Evolutionary conservation across 92 coral and sea anemone species (phyloP).

Genomic region (Heteractis magnifica): DNA sequence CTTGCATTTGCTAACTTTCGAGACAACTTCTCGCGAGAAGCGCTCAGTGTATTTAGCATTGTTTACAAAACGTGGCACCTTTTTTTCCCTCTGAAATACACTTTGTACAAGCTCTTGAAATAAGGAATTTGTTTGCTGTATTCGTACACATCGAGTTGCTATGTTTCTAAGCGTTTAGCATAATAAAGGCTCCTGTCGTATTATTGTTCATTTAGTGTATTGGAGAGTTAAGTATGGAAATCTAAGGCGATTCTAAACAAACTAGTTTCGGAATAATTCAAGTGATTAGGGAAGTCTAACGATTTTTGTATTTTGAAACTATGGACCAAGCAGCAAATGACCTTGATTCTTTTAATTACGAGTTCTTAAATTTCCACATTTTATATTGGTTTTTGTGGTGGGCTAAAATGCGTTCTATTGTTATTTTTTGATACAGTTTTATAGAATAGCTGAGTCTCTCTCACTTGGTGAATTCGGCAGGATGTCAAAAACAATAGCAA

Average conservation of each 20-base stretch:
- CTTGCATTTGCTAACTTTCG: constrained; percentile 29
- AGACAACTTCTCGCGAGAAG: constrained; percentile 24
- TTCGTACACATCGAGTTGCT: constrained; percentile 42
- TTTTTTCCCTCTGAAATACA: constrained; percentile 31
- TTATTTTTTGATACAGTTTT: constrained; percentile 61
- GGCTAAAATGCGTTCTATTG: constrained; percentile 40
- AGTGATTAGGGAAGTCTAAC: not conserved
- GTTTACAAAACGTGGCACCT: constrained; percentile 54
- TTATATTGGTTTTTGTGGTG: constrained; percentile 15
- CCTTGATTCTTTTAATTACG: constrained; percentile 12
- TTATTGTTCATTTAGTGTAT: constrained; percentile 67
- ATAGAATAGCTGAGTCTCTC: constrained; percentile 61
- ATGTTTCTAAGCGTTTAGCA: constrained; percentile 38
- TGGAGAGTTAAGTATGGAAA: constrained; percentile 51
- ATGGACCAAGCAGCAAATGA: constrained; percentile 15
- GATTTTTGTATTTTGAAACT: not conserved
- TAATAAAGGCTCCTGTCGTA: constrained; percentile 44
- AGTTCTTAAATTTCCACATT: constrained; percentile 29
- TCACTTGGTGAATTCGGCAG: constrained; percentile 64
- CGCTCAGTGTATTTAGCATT: constrained; percentile 37
- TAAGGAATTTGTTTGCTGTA: constrained; percentile 37
- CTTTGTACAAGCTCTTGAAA: constrained; percentile 37
- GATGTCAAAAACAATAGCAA: constrained; percentile 67
- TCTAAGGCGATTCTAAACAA: constrained; percentile 40
- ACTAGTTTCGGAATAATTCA: constrained; percentile 36